Base-by-base conservation (phyloP, 2,888 invertebrate genomes). In the Melangyna quadrimaculata region DNA sequence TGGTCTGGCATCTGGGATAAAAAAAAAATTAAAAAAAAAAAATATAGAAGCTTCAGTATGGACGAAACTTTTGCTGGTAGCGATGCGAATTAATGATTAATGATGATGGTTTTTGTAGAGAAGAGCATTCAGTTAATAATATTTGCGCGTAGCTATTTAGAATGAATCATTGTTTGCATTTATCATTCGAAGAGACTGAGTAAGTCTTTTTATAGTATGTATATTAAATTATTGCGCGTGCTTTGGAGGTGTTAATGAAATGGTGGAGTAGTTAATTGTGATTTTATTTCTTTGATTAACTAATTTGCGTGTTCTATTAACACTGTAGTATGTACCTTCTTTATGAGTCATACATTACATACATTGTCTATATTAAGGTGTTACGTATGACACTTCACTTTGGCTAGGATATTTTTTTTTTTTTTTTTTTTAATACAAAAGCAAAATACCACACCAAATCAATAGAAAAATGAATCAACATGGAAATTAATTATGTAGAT, bases 151-250 rank as follows among this genome's bases (percentile, higher is more conserved):
- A n/a, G n/a, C n/a, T n/a, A 48, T 81, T 81, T 70, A n/a, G n/a
- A 69, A 55, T 73, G 86, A 86, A 86, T 81, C 81, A 81, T 74
- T 84, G 59, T 84, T 81, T 81, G 86, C 77, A 73, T 86, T 81
- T 80, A 81, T 86, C 73, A 86, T 73, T 70, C 72, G 71, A 55
- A 35, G 8, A 7, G 12, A 12, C 45, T 45, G 65, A 65, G 19
- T 37, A 40, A 71, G 67, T 59, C 53, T 40, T 69, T 57, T 27
- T n/a, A n/a, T 45, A 6, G 32, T 40, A 29, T 29, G 17, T 27
- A 37, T n/a, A 17, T 43, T 37, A 61, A 48, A 35, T 48, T 19
- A 35, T 48, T 19, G 48, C 19, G 35, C n/a, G 45, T 37, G 27
- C 37, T 70, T 63, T 37, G 10, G 63, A 70, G 63, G 80, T 57